Conservation (phyloP, 2,888 invertebrate species). For the Leptinotarsa rubiginosa region DNA sequence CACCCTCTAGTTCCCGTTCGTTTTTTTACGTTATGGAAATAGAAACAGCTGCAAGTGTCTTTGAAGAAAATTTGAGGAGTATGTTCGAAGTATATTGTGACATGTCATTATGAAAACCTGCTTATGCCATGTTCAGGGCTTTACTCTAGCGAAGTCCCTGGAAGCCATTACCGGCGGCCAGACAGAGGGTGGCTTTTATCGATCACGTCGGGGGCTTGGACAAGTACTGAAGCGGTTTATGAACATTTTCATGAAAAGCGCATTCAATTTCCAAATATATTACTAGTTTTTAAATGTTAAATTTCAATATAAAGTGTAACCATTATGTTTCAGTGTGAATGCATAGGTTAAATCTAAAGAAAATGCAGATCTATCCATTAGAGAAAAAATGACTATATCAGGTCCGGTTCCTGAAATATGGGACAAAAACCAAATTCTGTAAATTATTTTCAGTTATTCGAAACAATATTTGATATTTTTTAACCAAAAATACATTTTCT, state of each 20-base stretch:
- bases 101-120: background rate
- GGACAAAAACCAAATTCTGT: too few relatives aligned
- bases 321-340: too few relatives aligned
- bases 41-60: constrained; percentile 4
- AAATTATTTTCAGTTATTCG: too few relatives aligned
- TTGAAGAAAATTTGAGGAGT: background rate
- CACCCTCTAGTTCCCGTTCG: background rate
- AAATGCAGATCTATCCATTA: too few relatives aligned
- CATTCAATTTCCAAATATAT: too few relatives aligned
- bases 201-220: background rate
- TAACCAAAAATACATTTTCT: too few relatives aligned
- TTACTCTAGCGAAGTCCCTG: background rate
- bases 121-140: background rate
- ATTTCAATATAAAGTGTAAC: too few relatives aligned
- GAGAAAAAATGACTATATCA: too few relatives aligned
- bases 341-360: too few relatives aligned
- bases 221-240: background rate
- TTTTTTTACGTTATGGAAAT: constrained; percentile 1
- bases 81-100: background rate
- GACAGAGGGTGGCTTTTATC: constrained; percentile 5
- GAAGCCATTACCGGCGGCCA: background rate
- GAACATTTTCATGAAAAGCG: background rate
- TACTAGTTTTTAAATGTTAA: too few relatives aligned
- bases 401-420: too few relatives aligned
- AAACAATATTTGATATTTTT: too few relatives aligned